Percentiles rank a stretch among this genome's conserved stretches.
phyloP scores from a whole-genome alignment of 37 sponge, comb jelly and placozoan species.

The Ianthella basta region DNA sequence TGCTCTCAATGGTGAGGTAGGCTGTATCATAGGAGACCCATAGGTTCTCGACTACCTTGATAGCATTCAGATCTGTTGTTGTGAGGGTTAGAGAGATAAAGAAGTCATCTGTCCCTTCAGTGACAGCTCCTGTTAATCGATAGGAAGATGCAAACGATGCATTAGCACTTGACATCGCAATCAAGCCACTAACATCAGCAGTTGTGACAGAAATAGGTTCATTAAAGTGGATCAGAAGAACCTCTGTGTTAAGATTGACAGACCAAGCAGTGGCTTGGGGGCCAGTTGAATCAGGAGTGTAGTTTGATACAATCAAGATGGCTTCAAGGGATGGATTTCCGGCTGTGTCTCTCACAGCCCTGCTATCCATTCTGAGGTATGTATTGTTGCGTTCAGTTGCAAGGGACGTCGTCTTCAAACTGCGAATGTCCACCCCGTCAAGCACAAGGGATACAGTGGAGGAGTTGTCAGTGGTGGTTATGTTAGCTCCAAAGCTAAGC shows the following conservation, averaged over 20 bases:
- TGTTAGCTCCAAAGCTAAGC: conserved; percentile 16
- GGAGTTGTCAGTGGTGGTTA: conserved; percentile 34
- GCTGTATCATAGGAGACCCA: conserved; percentile 72
- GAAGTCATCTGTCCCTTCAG: conserved; percentile 73
- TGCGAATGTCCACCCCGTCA: conserved; percentile 60
- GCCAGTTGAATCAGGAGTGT: conserved; percentile 74
- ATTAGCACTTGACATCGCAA: conserved; percentile 70
- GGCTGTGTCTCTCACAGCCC: conserved; percentile 73
- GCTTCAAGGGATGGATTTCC: conserved; percentile 40
- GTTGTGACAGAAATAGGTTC: conserved; percentile 76
- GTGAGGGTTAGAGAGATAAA: conserved; percentile 45
- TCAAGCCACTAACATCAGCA: conserved; percentile 67
- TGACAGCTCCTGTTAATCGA: conserved; percentile 74
- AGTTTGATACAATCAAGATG: conserved; percentile 49
- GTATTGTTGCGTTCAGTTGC: conserved; percentile 79
- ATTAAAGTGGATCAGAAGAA: conserved; percentile 73
- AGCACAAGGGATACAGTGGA: conserved; percentile 59
- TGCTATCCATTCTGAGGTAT: conserved; percentile 52
- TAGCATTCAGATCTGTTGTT: conserved; percentile 74
- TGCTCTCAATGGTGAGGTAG: conserved; percentile 63
- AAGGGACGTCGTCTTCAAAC: conserved; percentile 72
- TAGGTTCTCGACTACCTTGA: conserved; percentile 74
- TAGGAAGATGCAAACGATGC: conserved; percentile 38
- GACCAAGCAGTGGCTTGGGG: conserved; percentile 57
- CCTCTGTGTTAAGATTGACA: conserved; percentile 69